Evolutionary conservation across 1,140 invertebrate species (phyloP).

Genomic region (Drosophila oshimai): DNA sequence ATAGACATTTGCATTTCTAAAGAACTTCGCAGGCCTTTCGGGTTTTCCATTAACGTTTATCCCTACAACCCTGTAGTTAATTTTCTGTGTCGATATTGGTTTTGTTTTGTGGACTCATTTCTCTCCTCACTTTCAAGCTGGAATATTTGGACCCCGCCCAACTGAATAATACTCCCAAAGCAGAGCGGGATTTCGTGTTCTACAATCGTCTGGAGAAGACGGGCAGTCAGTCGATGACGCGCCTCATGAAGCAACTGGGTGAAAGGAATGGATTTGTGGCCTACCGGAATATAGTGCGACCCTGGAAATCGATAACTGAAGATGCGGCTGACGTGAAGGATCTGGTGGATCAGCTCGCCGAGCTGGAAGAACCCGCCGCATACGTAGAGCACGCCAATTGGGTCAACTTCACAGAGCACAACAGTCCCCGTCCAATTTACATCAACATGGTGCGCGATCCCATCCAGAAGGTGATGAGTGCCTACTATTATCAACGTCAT

Average conservation of each 20-base stretch:
- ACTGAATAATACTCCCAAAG: slow-evolving; percentile 90
- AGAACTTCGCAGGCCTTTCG: not conserved
- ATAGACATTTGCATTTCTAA: slow-evolving; percentile 28
- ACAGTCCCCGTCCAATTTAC: slow-evolving; percentile 91
- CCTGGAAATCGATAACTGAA: not conserved
- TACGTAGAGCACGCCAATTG: slow-evolving; percentile 74
- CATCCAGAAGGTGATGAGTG: slow-evolving; percentile 93
- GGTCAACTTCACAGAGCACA: slow-evolving; percentile 87
- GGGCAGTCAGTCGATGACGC: slow-evolving; percentile 93
- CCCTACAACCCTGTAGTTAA: not conserved
- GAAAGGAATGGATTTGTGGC: slow-evolving; percentile 74
- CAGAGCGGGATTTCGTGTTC: slow-evolving; percentile 86
- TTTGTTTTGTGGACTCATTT: not conserved
- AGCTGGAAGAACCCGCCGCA: slow-evolving; percentile 49
- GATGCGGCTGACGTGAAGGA: slow-evolving; percentile 87
- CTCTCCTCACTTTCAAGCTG: slow-evolving; percentile 50
- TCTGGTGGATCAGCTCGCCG: slow-evolving; percentile 73
- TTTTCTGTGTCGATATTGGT: not conserved
- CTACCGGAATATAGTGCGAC: slow-evolving; percentile 36
- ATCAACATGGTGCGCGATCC: slow-evolving; percentile 94
- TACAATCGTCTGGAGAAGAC: slow-evolving; percentile 95
- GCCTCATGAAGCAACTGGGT: slow-evolving; percentile 86
- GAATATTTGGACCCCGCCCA: slow-evolving; percentile 57
- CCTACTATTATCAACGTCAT: slow-evolving; percentile 90
- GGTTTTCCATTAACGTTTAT: slow-evolving; percentile 20